A percentile compares a stretch with the other conserved stretches of the same genome.
phyloP scores from a whole-genome alignment of 2,113 vertebrate species.

The Proterorhinus semilunaris region DNA sequence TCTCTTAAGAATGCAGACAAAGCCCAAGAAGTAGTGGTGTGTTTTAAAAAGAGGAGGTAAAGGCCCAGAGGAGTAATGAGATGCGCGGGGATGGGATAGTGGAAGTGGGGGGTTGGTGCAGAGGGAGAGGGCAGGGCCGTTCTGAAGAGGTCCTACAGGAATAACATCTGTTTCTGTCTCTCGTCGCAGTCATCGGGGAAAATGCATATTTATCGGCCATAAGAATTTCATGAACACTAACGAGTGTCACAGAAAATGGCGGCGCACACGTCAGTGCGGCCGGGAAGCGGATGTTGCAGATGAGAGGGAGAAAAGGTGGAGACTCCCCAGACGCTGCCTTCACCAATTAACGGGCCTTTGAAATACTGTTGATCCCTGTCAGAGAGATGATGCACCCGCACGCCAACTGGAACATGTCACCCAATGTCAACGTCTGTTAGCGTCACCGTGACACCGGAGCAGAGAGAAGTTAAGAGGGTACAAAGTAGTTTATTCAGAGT shows the following conservation, averaged over 20 bases:
- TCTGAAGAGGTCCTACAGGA: slow-evolving; percentile 59
- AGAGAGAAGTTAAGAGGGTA: not conserved
- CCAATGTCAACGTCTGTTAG: slow-evolving; percentile 29
- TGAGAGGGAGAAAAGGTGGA: slow-evolving; percentile 47
- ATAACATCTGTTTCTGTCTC: slow-evolving; percentile 73
- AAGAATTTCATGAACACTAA: slow-evolving; percentile 76
- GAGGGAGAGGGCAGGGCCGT: slow-evolving; percentile 11
- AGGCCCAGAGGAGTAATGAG: slow-evolving; percentile 47
- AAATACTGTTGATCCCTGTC: slow-evolving; percentile 33
- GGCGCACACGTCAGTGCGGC: slow-evolving; percentile 46
- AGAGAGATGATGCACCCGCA: slow-evolving; percentile 34
- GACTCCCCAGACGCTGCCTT: slow-evolving; percentile 58
- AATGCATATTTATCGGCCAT: slow-evolving; percentile 76
- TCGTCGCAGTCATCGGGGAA: slow-evolving; percentile 55
- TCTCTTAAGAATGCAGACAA: not conserved
- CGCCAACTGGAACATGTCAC: slow-evolving; percentile 53
- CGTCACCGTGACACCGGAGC: slow-evolving; percentile 1
- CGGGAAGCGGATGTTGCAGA: slow-evolving; percentile 64
- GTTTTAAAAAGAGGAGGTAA: not conserved
- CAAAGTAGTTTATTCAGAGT: not conserved
- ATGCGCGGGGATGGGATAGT: slow-evolving; percentile 31
- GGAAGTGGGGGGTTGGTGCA: not conserved
- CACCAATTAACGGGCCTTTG: slow-evolving; percentile 52
- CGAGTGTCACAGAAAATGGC: slow-evolving; percentile 65
- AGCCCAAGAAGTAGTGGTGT: not conserved